phyloP scores from a whole-genome alignment of 2,113 vertebrate species.

The Pygoscelis antarcticus region DNA sequence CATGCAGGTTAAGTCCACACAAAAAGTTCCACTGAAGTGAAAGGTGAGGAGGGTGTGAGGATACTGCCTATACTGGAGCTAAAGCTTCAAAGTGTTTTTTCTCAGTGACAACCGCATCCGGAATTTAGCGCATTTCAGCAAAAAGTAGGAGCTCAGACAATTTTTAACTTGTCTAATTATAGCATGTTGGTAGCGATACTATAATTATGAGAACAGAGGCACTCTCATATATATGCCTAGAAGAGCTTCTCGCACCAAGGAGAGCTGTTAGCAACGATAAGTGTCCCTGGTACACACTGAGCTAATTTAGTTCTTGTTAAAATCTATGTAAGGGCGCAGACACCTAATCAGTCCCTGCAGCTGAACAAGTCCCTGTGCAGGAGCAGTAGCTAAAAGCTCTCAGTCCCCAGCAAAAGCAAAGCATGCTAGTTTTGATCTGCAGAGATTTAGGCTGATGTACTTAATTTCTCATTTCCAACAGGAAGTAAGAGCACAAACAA shows the following conservation, averaged over 20 bases:
- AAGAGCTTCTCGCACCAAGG: neutral
- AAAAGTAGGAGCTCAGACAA: neutral
- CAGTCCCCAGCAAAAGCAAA: neutral
- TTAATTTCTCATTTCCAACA: neutral
- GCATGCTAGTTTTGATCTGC: neutral
- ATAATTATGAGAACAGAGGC: neutral
- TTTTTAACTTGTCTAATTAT: constrained; percentile 45
- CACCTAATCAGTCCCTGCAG: neutral
- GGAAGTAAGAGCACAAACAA: neutral
- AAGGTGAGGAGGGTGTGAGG: neutral
- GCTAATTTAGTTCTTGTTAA: neutral
- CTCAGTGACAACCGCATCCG: neutral
- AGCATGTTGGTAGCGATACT: neutral
- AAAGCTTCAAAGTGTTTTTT: neutral
- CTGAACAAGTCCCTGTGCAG: neutral
- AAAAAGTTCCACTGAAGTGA: neutral
- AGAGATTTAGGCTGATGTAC: neutral
- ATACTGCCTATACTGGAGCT: neutral
- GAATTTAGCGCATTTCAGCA: neutral
- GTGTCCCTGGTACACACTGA: neutral
- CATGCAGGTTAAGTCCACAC: neutral
- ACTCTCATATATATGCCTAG: neutral
- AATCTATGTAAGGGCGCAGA: neutral
- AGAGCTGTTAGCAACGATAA: neutral
- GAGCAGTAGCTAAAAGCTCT: neutral